Evolutionary conservation across 2,888 invertebrate genomes (phyloP), one percentile per base, ranked within the genome.

Genomic region (Hyposoter didymator): DNA sequence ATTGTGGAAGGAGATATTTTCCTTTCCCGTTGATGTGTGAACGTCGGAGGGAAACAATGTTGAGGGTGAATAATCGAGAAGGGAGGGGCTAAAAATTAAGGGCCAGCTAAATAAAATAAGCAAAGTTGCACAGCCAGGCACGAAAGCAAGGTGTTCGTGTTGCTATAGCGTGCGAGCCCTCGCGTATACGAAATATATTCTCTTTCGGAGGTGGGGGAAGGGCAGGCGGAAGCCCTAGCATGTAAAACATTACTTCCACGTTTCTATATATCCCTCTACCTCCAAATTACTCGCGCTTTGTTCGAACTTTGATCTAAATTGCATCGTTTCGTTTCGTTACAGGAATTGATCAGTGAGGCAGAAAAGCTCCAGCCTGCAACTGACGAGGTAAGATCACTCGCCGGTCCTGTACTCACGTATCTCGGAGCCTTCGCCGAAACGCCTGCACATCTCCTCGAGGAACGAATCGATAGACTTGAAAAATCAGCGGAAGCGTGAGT

Each of bases 311-410:
- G 22, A 82, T 87, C 78, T 74, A 73, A 83, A 80, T 85, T 59
- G 69, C 69, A 55, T 39, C 28, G 55, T 47, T 49, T 32, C 49
- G 69, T 64, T 43, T 45, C 43, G 73, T 88, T 52, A 22, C 93
- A 97, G 97, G 97, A 97, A 93, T 95, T 97, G 90, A 95, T 96
- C 93, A 94, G 94, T 88, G 97, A 97, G 94, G 96, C 97, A 87
- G 95, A 96, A 91, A 95, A 96, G 90, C 94, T 97, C 88, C 96
- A 96, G 93, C 95, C 96, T 84, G 95, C 89, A 28, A 87, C 90
- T 89, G 96, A 96, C 91, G 97, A 97, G 92, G 95, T 97, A 55
- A 93, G 95, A 88, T 95, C 96, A 82, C 95, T 97, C 92, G 96
- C 97, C 64, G 96, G 95, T 90, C 96, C 96, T 88, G 96, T 98